These are phyloP conservation scores for Phalanger gymnotis DNA, from an alignment of 2,797 vertebrate species.

Conservation along the genomic window DNA sequence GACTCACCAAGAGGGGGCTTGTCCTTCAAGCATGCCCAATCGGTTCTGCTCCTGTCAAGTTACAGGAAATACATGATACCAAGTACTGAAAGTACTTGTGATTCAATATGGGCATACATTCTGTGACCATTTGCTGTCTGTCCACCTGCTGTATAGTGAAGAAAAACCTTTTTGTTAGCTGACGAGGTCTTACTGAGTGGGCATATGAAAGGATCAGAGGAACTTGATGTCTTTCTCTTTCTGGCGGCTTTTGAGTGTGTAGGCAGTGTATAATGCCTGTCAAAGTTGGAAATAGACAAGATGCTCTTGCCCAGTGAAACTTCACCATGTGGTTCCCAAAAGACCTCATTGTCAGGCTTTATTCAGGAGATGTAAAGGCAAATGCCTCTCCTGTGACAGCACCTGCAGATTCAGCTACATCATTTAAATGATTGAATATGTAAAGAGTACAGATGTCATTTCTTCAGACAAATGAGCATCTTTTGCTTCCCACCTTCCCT, in stretches of 20 bases:
- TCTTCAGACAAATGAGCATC: not conserved
- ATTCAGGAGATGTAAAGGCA: conserved; percentile 97
- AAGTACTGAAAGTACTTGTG: not conserved
- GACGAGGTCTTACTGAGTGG: not conserved
- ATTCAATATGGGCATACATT: not conserved
- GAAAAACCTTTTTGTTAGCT: not conserved
- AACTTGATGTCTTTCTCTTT: not conserved
- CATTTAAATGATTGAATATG: conserved; percentile 84
- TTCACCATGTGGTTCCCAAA: conserved; percentile 96
- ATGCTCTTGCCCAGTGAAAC: conserved; percentile 91
- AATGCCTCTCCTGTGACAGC: conserved; percentile 96
- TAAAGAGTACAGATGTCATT: not conserved
- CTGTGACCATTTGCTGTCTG: not conserved
- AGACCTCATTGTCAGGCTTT: conserved; percentile 97
- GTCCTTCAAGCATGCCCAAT: not conserved
- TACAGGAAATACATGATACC: not conserved
- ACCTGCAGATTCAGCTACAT: conserved; percentile 99
- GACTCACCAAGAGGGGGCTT: not conserved
- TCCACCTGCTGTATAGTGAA: not conserved
- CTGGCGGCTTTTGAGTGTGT: not conserved
- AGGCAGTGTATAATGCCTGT: not conserved
- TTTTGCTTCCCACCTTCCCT: not conserved
- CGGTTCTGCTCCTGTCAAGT: not conserved
- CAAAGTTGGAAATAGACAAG: conserved; percentile 95
- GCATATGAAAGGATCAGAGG: not conserved